Base-by-base conservation (phyloP, 2,888 invertebrate species). In the Hydrotaea cyrtoneurina region DNA sequence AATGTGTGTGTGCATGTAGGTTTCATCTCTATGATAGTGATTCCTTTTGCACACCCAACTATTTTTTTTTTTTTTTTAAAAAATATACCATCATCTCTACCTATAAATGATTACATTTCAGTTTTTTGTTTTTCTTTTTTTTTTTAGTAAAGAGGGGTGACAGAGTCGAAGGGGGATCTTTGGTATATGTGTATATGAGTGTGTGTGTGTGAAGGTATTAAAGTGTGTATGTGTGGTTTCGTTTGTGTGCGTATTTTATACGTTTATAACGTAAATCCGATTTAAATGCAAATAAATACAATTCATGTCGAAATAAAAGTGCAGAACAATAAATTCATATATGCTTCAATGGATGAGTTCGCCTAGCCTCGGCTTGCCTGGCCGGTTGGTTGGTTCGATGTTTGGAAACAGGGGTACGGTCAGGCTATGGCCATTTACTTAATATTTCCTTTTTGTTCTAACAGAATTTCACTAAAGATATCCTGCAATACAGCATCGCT, bases 261-360 rank as follows among this genome's bases (percentile, higher is more conserved):
- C 66, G 19, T 43, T 66, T 66, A 43, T 66, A 66, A 73, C 74
- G 69, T 88, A 90, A 89, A 91, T 90, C 89, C 89, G 89, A 89
- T 90, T 90, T 89, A 89, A 89, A 91, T 91, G 91, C 89, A 89
- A 90, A 91, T 91, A 91, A 90, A 91, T 90, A 90, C 90, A 89
- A 89, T 88, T 90, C 87, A 89, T 89, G 89, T 89, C 88, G 87
- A 90, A 89, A 87, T 87, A 87, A 86, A 87, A 87, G 87, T 86
- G 87, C 88, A 88, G 87, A 86, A 88, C 88, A 90, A 90, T 90
- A 90, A 89, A 90, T 90, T 88, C 89, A 88, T 89, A 86, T 89
- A 87, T 88, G 88, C 87, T 80, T 86, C 77, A 88, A 26, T 72
- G 78, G 82, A 31, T 75, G 74, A 39, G 21, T 66, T 19, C 2